A percentile compares a stretch with the other conserved stretches of the same genome.
Evolutionary conservation across 2,113 vertebrate genomes (phyloP).

Genomic region (Cacatua alba): DNA sequence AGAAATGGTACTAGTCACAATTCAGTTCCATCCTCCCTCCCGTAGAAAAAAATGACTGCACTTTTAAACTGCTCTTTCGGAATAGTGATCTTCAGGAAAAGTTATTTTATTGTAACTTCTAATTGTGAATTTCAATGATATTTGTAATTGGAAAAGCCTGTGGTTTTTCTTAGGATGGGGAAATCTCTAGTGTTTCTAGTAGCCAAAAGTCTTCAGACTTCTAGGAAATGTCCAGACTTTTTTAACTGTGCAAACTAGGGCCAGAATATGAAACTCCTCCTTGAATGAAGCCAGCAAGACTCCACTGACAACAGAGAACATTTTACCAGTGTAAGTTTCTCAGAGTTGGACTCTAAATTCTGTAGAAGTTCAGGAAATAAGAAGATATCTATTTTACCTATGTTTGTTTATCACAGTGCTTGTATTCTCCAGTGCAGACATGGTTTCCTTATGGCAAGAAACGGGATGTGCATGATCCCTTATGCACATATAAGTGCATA

Average conservation of each 20-base stretch:
- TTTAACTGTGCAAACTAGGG: background rate
- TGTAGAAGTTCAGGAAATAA: background rate
- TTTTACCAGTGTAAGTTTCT: background rate
- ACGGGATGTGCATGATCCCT: accelerated
- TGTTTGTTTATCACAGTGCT: background rate
- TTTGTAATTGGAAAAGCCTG: slow-evolving; percentile 51
- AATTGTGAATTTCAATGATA: slow-evolving; percentile 33
- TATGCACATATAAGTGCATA: background rate
- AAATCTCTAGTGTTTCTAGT: slow-evolving; percentile 17
- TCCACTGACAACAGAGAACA: background rate
- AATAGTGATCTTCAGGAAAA: slow-evolving; percentile 7
- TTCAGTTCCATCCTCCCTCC: background rate
- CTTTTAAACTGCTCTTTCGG: slow-evolving; percentile 10
- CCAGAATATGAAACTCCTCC: background rate
- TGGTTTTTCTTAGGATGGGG: slow-evolving; percentile 40
- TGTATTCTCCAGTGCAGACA: background rate
- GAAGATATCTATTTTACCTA: background rate
- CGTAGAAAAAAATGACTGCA: background rate
- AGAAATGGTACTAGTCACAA: background rate
- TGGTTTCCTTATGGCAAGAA: background rate
- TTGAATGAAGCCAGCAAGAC: background rate
- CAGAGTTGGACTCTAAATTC: background rate
- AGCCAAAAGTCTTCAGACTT: slow-evolving; percentile 53
- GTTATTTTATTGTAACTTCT: slow-evolving; percentile 35
- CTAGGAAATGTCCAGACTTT: slow-evolving; percentile 40